Percentiles rank a stretch among this genome's conserved stretches.
These are phyloP conservation scores for Laupala kohalensis DNA, from an alignment of 1,140 invertebrate species.

Conservation along the genomic window DNA sequence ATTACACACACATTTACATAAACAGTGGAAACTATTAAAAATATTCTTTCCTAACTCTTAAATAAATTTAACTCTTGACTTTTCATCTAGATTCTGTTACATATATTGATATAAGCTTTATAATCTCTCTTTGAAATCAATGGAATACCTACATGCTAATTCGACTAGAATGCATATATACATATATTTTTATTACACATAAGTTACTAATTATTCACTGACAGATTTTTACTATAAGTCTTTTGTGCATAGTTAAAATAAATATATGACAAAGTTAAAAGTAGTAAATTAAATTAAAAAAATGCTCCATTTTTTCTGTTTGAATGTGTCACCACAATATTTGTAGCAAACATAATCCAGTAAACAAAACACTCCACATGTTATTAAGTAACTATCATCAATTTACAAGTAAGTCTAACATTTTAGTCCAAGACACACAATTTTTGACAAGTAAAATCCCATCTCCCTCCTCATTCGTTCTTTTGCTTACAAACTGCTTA, in stretches of 20 bases:
- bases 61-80: background rate
- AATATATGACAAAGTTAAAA: background rate
- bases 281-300: background rate
- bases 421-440: conserved; percentile 1
- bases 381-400: background rate
- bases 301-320: background rate
- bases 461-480: conserved; percentile 4
- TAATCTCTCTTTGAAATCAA: background rate
- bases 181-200: background rate
- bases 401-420: background rate
- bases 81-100: background rate
- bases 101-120: background rate
- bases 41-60: background rate
- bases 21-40: background rate
- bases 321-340: background rate
- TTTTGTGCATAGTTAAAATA: background rate
- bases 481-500: background rate
- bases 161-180: background rate
- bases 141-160: background rate
- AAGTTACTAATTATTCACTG: background rate
- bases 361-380: conserved; percentile 5
- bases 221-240: background rate
- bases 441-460: conserved; percentile 1
- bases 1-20: background rate
- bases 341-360: background rate